Conservation (phyloP, 1,140 invertebrate genomes). For the Uloborus diversus region DNA sequence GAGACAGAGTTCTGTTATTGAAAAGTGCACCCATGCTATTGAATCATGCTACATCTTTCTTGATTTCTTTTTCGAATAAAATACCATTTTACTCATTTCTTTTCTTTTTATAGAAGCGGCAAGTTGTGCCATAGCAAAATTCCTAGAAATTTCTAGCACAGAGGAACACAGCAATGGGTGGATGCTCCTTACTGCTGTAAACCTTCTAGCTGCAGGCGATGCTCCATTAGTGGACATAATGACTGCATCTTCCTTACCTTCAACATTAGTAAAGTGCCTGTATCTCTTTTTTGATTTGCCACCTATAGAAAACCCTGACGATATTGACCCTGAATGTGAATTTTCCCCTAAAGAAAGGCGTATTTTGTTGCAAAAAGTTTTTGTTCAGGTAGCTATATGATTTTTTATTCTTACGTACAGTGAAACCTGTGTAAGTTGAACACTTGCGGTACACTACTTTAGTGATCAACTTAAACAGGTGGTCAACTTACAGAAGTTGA, state of each 20-base stretch:
- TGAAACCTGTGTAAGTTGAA: no score
- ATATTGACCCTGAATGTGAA: conserved; percentile 79
- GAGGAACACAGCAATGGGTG: conserved; percentile 94
- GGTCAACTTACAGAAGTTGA: no score
- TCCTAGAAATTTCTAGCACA: conserved; percentile 79
- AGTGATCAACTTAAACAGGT: no score
- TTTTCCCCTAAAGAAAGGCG: conserved; percentile 90
- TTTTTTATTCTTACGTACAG: not conserved
- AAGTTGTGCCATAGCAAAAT: conserved; percentile 94
- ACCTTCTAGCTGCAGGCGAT: conserved; percentile 84
- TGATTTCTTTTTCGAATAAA: not conserved
- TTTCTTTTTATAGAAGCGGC: conserved; percentile 75
- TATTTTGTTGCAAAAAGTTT: conserved; percentile 94
- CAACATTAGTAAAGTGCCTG: conserved; percentile 97
- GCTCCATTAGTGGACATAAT: conserved; percentile 86
- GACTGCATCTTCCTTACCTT: conserved; percentile 94
- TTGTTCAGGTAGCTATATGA: conserved; percentile 80
- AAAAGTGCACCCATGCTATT: no score
- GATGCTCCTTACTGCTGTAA: conserved; percentile 92
- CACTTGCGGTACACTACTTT: no score
- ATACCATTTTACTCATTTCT: not conserved
- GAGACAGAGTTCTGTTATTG: no score
- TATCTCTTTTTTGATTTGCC: conserved; percentile 99
- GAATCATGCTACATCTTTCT: no score
- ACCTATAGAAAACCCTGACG: conserved; percentile 68